phyloP scores from a whole-genome alignment of 2,113 vertebrate species.

The Anas platyrhynchos region DNA sequence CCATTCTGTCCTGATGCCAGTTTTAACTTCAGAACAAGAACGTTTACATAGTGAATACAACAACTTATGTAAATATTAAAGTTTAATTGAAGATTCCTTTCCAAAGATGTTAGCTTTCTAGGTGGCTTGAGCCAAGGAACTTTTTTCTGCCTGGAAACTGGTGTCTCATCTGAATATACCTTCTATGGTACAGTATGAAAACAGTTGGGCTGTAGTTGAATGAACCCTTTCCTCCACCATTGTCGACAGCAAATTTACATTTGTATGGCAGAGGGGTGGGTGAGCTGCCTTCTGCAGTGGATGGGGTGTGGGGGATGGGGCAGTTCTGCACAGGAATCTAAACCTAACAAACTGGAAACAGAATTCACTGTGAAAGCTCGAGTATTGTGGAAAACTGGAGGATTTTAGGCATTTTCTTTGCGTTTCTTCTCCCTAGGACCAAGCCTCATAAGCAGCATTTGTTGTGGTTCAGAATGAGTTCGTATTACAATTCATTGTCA shows the following conservation, averaged over 20 bases:
- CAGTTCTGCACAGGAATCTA: background rate
- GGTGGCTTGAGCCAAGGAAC: background rate
- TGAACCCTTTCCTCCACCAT: constrained; percentile 16
- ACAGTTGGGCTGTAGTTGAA: constrained; percentile 1
- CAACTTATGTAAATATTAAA: background rate
- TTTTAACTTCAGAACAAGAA: background rate
- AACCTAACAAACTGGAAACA: background rate
- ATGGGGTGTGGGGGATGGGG: constrained; percentile 9
- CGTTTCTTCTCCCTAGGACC: background rate
- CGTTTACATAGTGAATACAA: background rate
- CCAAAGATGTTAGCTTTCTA: background rate
- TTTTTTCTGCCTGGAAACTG: background rate
- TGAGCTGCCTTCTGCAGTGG: background rate
- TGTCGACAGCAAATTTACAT: constrained; percentile 37
- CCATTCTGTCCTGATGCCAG: background rate
- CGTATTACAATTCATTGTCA: background rate
- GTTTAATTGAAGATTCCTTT: background rate
- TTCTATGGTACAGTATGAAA: background rate
- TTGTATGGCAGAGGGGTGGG: constrained; percentile 40
- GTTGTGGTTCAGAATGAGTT: background rate
- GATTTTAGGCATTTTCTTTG: background rate
- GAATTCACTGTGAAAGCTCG: background rate
- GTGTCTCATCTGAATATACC: background rate
- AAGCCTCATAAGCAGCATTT: background rate
- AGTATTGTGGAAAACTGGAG: background rate